A percentile compares a stretch with the other conserved stretches of the same genome.
Conservation (phyloP, 2,888 invertebrate genomes). For the Mesoligia furuncula region DNA sequence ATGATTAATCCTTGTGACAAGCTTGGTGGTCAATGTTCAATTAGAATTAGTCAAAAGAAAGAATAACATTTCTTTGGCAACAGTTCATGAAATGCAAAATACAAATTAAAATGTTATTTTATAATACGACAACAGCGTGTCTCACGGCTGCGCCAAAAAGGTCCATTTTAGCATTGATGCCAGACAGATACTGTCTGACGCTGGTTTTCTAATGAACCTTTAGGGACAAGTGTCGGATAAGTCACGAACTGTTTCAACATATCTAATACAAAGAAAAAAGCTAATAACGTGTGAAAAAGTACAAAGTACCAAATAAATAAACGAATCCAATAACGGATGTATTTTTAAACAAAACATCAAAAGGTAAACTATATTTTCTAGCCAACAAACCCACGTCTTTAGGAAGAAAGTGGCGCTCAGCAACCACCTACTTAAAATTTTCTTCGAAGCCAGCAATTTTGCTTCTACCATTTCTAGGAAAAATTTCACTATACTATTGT, state of each 20-base stretch:
- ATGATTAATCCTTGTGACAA: not conserved
- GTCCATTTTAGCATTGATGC: not conserved
- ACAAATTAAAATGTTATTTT: not conserved
- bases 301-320: not conserved
- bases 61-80: not conserved
- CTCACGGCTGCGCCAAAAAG: not conserved
- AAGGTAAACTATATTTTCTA: not conserved
- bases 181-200: not conserved
- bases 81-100: not conserved
- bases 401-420: constrained; percentile 22
- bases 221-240: not conserved
- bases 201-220: not conserved
- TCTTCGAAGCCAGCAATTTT: constrained; percentile 21
- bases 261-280: not conserved
- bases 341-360: not conserved
- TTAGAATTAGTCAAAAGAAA: not conserved
- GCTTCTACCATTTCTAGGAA: constrained; percentile 34
- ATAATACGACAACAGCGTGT: not conserved
- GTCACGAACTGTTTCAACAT: not conserved
- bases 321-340: not conserved
- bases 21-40: not conserved
- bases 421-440: constrained; percentile 27
- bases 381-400: not conserved
- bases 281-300: not conserved
- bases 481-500: constrained; percentile 27